phyloP scores from a whole-genome alignment of 2,888 invertebrate genomes.

The Aspidapion aeneum region DNA sequence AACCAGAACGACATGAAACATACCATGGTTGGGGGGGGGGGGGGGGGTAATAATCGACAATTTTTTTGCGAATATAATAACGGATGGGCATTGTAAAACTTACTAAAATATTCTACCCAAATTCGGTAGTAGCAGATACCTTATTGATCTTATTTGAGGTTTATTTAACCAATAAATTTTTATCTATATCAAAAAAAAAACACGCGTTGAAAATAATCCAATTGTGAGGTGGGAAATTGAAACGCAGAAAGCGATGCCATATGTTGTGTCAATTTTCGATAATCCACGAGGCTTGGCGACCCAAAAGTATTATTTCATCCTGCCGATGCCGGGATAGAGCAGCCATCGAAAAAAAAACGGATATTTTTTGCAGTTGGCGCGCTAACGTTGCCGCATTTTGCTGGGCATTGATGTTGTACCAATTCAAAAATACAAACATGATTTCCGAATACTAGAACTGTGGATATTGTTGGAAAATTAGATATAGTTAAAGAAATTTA shows the following conservation, averaged over 20 bases:
- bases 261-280: slow-evolving; percentile 14
- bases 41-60: too few relatives aligned
- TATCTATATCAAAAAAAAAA: background rate
- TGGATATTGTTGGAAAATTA: too few relatives aligned
- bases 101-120: too few relatives aligned
- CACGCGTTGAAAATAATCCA: background rate
- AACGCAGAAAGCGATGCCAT: slow-evolving; percentile 5
- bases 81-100: too few relatives aligned
- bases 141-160: too few relatives aligned
- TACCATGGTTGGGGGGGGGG: too few relatives aligned
- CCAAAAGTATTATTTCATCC: slow-evolving; percentile 1
- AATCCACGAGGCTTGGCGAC: background rate
- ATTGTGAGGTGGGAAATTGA: slow-evolving; percentile 8
- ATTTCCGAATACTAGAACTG: too few relatives aligned
- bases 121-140: too few relatives aligned
- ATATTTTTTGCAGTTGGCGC: background rate
- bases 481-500: too few relatives aligned
- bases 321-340: background rate
- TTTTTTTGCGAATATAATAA: too few relatives aligned
- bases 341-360: background rate
- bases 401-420: background rate
- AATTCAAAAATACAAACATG: background rate
- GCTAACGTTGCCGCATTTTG: background rate
- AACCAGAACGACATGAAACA: too few relatives aligned
- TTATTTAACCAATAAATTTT: too few relatives aligned